Evolutionary conservation across 2,797 vertebrate species (phyloP), one percentile per base, ranked within the genome.

Genomic region (Anableps anableps): DNA sequence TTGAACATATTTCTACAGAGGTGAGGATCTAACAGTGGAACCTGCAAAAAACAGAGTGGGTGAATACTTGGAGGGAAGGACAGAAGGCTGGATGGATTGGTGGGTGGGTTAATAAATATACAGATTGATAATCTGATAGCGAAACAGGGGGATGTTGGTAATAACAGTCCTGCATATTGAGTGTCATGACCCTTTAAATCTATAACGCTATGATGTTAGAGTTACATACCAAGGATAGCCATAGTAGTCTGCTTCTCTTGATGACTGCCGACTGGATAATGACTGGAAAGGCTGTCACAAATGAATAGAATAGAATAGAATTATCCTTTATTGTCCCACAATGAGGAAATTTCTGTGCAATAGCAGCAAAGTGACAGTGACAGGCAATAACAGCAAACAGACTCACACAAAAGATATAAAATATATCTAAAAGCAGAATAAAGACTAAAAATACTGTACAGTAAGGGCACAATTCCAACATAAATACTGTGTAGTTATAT

Each of bases 231-330:
- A 99, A 0, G 97, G 97, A 92, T 97, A 98, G 0, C 94, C 95
- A 0, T 96, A 96, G 93, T 99, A 99, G 95, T 99, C 98, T 0
- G 95, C 94, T 91, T 99, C 98, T 90, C 97, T 94, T 0, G 97
- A 98, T 0, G 94, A 95, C 0, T 97, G 97, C 17, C 97, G 96
- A 91, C 94, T 95, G 47, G 94, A 90, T 91, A 97, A 95, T 0
- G 96, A 95, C 96, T 97, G 96, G 80, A 92, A 94, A 2, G 95
- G 96, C 95, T 96, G 92, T 45, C 26, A 85, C 9, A 81, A 77
- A 77, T 23, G 82, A 62, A n/a, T n/a, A n/a, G n/a, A n/a, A n/a
- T n/a, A n/a, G n/a, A n/a, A n/a, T n/a, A n/a, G n/a, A n/a, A n/a
- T n/a, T n/a, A n/a, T n/a, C n/a, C n/a, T n/a, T n/a, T n/a, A n/a